Percentiles rank a stretch among this genome's conserved stretches.
Evolutionary conservation across 2,113 vertebrate genomes (phyloP).

Genomic region (Anhinga rufa): DNA sequence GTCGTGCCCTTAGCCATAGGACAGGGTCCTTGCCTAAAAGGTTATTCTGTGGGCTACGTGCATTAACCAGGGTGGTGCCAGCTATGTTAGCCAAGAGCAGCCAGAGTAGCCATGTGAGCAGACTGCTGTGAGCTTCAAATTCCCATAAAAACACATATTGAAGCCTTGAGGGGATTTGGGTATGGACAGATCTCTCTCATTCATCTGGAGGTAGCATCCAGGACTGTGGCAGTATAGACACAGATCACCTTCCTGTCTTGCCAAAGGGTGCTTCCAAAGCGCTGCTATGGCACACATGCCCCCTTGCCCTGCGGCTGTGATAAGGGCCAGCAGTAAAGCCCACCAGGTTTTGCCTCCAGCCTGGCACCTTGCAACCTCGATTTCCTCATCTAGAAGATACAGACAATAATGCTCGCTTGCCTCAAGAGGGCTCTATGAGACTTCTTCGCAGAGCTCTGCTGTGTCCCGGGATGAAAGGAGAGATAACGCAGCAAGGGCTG

Average conservation of each 20-base stretch:
- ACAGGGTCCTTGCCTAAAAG: not conserved
- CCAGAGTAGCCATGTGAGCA: accelerated
- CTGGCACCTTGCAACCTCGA: not conserved
- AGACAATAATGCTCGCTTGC: not conserved
- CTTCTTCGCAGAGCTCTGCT: not conserved
- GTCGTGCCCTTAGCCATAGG: not conserved
- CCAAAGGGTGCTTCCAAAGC: not conserved
- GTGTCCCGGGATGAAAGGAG: not conserved
- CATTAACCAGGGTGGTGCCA: not conserved
- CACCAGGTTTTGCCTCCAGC: not conserved
- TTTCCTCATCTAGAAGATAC: not conserved
- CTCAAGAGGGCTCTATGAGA: conserved; percentile 51
- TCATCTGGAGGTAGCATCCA: not conserved
- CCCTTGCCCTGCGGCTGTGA: not conserved
- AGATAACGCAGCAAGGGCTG: not conserved
- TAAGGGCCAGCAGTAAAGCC: not conserved
- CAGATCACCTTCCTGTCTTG: not conserved
- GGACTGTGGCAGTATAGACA: not conserved
- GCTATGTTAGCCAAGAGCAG: not conserved
- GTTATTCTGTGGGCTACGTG: accelerated
- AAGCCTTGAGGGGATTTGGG: not conserved
- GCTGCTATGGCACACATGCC: not conserved
- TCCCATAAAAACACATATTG: not conserved
- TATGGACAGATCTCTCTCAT: not conserved
- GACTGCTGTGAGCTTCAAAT: not conserved